These are phyloP conservation scores for Trichomalopsis sarcophagae DNA, from an alignment of 1,140 invertebrate genomes.

Conservation along the genomic window DNA sequence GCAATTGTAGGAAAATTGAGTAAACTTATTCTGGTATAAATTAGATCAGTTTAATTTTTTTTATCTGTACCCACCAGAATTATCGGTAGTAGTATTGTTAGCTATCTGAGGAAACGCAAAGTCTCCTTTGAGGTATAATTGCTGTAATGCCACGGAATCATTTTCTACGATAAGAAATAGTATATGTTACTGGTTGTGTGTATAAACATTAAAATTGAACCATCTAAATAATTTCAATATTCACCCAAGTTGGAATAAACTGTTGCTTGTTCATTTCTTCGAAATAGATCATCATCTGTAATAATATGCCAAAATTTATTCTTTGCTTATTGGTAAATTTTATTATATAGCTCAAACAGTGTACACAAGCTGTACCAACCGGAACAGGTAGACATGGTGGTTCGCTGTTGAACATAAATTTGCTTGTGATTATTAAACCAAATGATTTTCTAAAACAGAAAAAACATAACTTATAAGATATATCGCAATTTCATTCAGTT, in stretches of 20 bases:
- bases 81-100: background rate
- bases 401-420: background rate
- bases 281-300: conserved; percentile 32
- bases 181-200: background rate
- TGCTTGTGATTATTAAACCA: background rate
- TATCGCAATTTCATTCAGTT: background rate
- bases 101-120: conserved; percentile 7
- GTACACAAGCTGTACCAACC: background rate
- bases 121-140: conserved; percentile 28
- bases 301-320: background rate
- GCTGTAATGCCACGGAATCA: background rate
- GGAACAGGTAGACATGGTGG: conserved; percentile 24
- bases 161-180: background rate
- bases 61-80: conserved; percentile 1
- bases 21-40: background rate
- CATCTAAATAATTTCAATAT: background rate
- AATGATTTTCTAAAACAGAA: conserved; percentile 29
- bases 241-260: conserved; percentile 27
- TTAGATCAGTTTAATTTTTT: too few species aligned
- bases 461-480: background rate
- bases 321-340: background rate
- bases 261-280: conserved; percentile 18
- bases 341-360: background rate
- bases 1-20: background rate
- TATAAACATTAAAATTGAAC: background rate